These are phyloP conservation scores for Probosciger aterrimus DNA, from an alignment of 2,113 vertebrate genomes.

Conservation along the genomic window DNA sequence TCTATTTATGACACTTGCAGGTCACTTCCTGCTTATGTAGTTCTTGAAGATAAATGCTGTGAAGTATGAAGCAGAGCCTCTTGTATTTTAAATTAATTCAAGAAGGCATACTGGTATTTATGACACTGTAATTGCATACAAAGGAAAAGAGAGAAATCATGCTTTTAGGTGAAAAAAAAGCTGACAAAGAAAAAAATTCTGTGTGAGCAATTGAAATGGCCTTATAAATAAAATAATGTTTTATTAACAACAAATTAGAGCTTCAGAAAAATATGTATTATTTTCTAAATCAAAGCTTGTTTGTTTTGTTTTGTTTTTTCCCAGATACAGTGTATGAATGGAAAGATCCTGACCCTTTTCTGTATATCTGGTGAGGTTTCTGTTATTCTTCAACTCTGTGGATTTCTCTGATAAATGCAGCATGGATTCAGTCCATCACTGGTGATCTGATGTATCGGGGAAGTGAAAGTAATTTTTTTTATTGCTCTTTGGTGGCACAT, in stretches of 20 bases:
- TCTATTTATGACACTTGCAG: conserved; percentile 9
- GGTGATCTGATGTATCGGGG: not conserved
- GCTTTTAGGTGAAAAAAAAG: not conserved
- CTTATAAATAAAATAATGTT: not conserved
- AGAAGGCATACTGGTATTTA: not conserved
- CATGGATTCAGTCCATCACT: not conserved
- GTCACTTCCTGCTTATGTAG: not conserved
- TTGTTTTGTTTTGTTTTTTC: not conserved
- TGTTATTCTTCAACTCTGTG: not conserved
- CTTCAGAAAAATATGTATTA: not conserved
- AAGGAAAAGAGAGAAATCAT: not conserved
- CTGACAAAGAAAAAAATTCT: not conserved
- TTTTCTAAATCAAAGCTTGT: not conserved
- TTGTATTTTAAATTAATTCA: not conserved
- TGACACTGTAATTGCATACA: not conserved
- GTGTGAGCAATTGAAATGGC: not conserved
- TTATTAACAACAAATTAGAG: not conserved
- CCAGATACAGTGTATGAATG: not conserved
- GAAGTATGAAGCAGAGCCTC: not conserved
- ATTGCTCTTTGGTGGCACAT: not conserved
- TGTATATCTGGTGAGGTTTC: not conserved
- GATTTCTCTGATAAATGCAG: not conserved
- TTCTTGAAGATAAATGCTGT: not conserved
- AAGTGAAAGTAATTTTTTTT: not conserved
- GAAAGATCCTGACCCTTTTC: not conserved